Evolutionary conservation across 2,888 invertebrate genomes (phyloP).

Genomic region (Scrobipalpa costella): DNA sequence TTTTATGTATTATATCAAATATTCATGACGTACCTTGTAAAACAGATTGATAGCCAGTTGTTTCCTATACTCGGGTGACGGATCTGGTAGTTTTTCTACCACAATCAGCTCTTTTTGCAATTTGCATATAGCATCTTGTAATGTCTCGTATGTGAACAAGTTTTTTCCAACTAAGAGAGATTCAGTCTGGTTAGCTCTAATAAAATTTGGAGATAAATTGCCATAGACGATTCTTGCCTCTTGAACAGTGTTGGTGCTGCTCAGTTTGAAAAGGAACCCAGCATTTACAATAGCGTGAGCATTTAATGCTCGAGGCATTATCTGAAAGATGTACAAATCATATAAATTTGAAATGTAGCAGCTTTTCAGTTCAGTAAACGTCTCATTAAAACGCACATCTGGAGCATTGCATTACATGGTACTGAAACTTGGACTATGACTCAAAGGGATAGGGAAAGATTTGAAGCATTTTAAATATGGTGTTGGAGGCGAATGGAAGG

Average conservation of each 20-base stretch:
- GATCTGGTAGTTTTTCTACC: slow-evolving; percentile 69
- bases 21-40: slow-evolving; percentile 83
- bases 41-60: slow-evolving; percentile 82
- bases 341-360: no score
- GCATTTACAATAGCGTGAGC: slow-evolving; percentile 89
- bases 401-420: no score
- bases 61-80: slow-evolving; percentile 80
- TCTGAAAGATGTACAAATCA: slow-evolving; percentile 64
- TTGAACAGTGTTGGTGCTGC: slow-evolving; percentile 58
- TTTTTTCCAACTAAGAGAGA: slow-evolving; percentile 65
- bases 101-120: slow-evolving; percentile 52
- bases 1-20: no score
- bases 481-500: no score
- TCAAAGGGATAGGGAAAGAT: no score
- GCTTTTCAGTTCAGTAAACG: no score
- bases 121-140: slow-evolving; percentile 59
- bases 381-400: no score
- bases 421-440: no score
- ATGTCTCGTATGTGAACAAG: slow-evolving; percentile 59
- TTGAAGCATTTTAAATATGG: no score
- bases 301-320: slow-evolving; percentile 87
- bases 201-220: slow-evolving; percentile 71
- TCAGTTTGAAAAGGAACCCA: slow-evolving; percentile 83
- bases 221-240: slow-evolving; percentile 82
- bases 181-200: slow-evolving; percentile 79